A percentile compares a stretch with the other conserved stretches of the same genome.
Conservation (phyloP, 2,888 invertebrate genomes). For the Stomorhina lunata region DNA sequence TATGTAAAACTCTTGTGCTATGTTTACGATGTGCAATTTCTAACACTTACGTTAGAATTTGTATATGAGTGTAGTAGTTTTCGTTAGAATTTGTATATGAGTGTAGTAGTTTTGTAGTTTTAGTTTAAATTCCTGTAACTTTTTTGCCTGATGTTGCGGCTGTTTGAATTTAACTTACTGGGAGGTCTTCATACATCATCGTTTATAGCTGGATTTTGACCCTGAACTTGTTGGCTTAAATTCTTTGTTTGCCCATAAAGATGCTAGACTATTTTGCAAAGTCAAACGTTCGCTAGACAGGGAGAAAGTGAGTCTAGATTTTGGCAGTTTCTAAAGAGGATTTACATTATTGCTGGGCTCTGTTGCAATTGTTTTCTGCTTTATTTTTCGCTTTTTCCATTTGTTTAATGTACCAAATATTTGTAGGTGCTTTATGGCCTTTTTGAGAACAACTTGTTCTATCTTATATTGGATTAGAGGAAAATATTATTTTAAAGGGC, state of each 20-base stretch:
- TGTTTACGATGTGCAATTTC: slow-evolving; percentile 37
- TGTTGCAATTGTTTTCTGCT: background rate
- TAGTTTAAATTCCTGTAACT: background rate
- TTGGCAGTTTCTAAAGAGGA: background rate
- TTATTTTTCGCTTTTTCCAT: background rate
- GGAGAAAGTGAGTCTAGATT: background rate
- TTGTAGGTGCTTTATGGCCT: slow-evolving; percentile 3
- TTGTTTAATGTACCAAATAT: slow-evolving; percentile 18
- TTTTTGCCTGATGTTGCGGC: slow-evolving; percentile 33
- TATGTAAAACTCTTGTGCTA: slow-evolving; percentile 51
- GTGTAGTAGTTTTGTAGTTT: background rate
- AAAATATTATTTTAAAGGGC: slow-evolving; percentile 52
- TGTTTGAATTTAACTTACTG: slow-evolving; percentile 20
- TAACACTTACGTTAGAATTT: slow-evolving; percentile 43
- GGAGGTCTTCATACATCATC: slow-evolving; percentile 55
- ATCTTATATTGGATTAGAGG: slow-evolving; percentile 34
- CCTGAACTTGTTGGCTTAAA: slow-evolving; percentile 61
- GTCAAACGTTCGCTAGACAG: background rate
- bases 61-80: background rate
- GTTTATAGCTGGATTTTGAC: slow-evolving; percentile 34
- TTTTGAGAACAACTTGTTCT: slow-evolving; percentile 26
- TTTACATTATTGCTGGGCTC: background rate
- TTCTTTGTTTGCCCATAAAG: slow-evolving; percentile 4
- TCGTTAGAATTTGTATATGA: background rate
- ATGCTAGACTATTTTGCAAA: slow-evolving; percentile 1